Conservation (phyloP, 2,888 invertebrate species). For the Agrypnus murinus region DNA sequence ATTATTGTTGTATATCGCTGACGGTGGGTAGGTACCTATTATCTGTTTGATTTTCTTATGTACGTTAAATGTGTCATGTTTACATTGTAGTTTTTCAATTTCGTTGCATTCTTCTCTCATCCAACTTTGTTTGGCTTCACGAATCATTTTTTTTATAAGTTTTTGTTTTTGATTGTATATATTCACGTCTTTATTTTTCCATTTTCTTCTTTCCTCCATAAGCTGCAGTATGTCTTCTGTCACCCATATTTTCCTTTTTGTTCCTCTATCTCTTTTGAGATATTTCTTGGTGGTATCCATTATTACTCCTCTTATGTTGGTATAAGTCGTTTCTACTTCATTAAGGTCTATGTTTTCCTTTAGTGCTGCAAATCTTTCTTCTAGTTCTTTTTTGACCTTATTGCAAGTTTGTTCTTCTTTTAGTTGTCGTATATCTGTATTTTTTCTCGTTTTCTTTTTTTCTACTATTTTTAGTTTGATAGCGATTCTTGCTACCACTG, state of each 20-base stretch:
- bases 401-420: too few relatives aligned
- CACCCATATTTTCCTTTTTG: conserved; percentile 15
- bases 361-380: neutral
- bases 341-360: too few relatives aligned
- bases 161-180: conserved; percentile 23
- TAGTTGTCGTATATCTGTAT: too few relatives aligned
- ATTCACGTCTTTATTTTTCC: neutral
- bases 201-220: too few relatives aligned
- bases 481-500: conserved; percentile 4
- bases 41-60: too few relatives aligned
- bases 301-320: conserved; percentile 13
- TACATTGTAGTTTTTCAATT: too few relatives aligned
- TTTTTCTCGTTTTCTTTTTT: neutral
- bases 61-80: too few relatives aligned
- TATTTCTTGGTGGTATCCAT: too few relatives aligned
- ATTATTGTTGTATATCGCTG: conserved; percentile 2
- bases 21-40: too few relatives aligned
- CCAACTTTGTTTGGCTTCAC: conserved; percentile 14
- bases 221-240: too few relatives aligned
- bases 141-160: conserved; percentile 17
- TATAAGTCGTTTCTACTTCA: too few relatives aligned
- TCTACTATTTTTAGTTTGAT: conserved; percentile 15
- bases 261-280: neutral
- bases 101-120: neutral
- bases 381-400: too few relatives aligned